Evolutionary conservation across 2,113 vertebrate genomes (phyloP).

Genomic region (Seriola aureovittata): DNA sequence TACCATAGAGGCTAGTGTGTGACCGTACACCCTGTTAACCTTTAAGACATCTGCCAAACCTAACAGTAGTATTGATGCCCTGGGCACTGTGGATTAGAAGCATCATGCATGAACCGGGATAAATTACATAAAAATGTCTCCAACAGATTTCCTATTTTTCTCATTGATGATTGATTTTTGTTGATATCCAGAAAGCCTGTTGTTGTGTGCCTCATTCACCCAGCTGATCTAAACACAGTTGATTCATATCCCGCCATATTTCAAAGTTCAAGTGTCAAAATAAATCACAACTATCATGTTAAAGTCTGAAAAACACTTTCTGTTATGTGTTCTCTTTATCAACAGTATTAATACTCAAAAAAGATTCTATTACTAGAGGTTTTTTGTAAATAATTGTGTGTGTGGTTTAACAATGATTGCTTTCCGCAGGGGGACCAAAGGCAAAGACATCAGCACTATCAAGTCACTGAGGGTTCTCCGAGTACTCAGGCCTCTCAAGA

Average conservation of each 20-base stretch:
- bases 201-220: neutral
- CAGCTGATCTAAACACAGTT: constrained; percentile 37
- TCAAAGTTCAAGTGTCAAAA: neutral
- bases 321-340: neutral
- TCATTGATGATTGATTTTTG: neutral
- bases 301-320: neutral
- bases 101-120: neutral
- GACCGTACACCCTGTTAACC: neutral
- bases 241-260: constrained; percentile 15
- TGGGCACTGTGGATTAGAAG: neutral
- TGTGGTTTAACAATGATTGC: constrained; percentile 50
- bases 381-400: neutral
- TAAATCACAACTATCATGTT: neutral
- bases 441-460: constrained; percentile 98
- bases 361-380: neutral
- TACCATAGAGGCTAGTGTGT: neutral
- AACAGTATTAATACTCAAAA: neutral
- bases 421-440: constrained; percentile 93
- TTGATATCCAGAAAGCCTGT: neutral
- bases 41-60: neutral
- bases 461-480: constrained; percentile 95
- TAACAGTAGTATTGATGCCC: neutral
- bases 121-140: constrained; percentile 5
- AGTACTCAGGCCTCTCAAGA: constrained; percentile 94
- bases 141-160: neutral